These are phyloP conservation scores for Pterois miles DNA, from an alignment of 2,797 vertebrate genomes.

Conservation along the genomic window DNA sequence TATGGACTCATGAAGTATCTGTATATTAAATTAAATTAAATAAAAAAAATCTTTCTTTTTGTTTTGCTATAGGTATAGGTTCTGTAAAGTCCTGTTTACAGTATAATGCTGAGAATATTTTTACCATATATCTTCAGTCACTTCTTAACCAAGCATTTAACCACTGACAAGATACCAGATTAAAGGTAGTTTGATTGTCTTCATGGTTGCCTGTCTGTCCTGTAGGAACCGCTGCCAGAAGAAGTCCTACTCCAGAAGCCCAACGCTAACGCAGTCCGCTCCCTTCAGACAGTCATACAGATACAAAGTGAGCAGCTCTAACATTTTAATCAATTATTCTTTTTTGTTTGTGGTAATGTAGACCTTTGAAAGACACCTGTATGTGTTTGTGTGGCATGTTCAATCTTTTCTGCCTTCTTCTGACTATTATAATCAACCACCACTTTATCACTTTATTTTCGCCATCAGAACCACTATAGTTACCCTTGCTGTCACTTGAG, in stretches of 20 bases:
- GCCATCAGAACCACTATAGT: no score
- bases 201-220: slow-evolving; percentile 4
- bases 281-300: slow-evolving; percentile 91
- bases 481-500: no score
- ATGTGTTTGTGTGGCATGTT: neutral
- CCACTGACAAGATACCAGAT: neutral
- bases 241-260: slow-evolving; percentile 90
- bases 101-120: neutral
- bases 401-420: neutral
- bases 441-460: neutral
- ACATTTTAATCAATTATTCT: neutral
- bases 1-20: neutral
- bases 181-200: neutral
- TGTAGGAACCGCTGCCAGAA: slow-evolving; percentile 88
- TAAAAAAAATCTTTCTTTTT: no score
- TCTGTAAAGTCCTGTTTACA: neutral
- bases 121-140: neutral
- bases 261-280: slow-evolving; percentile 88
- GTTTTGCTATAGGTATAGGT: neutral
- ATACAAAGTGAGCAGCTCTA: slow-evolving; percentile 82
- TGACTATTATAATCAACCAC: neutral
- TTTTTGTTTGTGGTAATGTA: neutral
- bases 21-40: no score
- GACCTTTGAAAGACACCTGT: neutral
- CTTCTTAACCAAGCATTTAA: neutral